Conservation (phyloP, 2,113 vertebrate genomes). For the Emydocephalus ijimae region DNA sequence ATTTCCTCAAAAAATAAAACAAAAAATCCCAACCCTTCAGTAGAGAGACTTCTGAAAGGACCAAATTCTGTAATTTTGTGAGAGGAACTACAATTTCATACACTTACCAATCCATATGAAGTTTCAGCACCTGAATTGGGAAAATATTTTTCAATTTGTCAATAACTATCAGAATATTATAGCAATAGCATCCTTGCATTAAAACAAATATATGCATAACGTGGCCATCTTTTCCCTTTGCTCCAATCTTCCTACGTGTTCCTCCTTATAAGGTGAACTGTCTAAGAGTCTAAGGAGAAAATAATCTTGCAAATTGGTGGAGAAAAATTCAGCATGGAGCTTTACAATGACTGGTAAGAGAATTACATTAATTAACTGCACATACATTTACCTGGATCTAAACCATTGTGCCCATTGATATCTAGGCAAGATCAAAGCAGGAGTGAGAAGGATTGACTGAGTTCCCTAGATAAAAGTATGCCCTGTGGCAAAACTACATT, state of each 20-base stretch:
- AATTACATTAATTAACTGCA: not conserved
- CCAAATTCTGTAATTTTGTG: not conserved
- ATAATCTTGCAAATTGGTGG: not conserved
- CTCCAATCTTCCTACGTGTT: not conserved
- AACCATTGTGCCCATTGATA: not conserved
- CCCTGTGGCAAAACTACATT: not conserved
- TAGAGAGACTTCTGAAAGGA: not conserved
- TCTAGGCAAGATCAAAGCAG: not conserved
- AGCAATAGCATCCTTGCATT: not conserved
- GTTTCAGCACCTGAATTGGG: not conserved
- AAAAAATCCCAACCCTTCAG: not conserved
- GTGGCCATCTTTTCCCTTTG: not conserved
- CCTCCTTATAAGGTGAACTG: not conserved
- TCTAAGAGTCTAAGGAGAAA: not conserved
- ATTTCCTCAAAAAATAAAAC: not conserved
- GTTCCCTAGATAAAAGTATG: not conserved
- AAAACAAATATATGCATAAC: not conserved
- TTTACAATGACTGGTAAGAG: not conserved
- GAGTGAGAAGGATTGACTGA: not conserved
- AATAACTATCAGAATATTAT: not conserved
- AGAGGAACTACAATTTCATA: not conserved
- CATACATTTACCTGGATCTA: not conserved
- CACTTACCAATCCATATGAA: not conserved
- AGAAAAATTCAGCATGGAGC: not conserved
- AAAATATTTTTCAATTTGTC: not conserved